Evolutionary conservation across 2,113 vertebrate species (phyloP).

Genomic region (Cranoglanis bouderius): DNA sequence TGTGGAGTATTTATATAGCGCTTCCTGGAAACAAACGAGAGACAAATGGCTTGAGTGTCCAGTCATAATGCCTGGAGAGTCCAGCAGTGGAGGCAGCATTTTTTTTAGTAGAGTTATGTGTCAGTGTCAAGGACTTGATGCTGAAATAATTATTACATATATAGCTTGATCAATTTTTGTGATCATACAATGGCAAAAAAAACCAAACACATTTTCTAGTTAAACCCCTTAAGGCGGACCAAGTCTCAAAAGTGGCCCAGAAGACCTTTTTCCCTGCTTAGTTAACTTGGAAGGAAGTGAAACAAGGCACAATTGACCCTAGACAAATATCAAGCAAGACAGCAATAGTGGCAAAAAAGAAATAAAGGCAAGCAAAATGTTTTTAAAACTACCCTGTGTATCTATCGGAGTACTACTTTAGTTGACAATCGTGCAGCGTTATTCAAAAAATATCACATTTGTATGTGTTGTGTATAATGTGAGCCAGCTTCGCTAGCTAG

Average conservation of each 20-base stretch:
- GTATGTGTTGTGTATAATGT: neutral
- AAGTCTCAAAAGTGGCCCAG: neutral
- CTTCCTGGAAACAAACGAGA: conserved; percentile 49
- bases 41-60: conserved; percentile 47
- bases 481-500: neutral
- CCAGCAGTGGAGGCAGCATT: neutral
- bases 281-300: neutral
- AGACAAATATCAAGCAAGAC: neutral
- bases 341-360: neutral
- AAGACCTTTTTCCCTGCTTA: neutral
- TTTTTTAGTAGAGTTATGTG: neutral
- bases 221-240: neutral
- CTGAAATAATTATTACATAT: neutral
- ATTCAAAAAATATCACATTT: too few species aligned
- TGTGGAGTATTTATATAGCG: conserved; percentile 46
- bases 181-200: neutral
- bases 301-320: neutral
- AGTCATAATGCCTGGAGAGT: conserved; percentile 19
- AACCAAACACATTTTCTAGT: too few species aligned
- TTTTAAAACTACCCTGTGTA: neutral
- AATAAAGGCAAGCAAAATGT: neutral
- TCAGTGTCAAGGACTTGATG: neutral
- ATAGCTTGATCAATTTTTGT: neutral
- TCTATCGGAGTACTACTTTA: neutral
- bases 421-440: neutral